Base-by-base conservation (phyloP, 2,888 invertebrate species). In the Torymus aiolomorphi region DNA sequence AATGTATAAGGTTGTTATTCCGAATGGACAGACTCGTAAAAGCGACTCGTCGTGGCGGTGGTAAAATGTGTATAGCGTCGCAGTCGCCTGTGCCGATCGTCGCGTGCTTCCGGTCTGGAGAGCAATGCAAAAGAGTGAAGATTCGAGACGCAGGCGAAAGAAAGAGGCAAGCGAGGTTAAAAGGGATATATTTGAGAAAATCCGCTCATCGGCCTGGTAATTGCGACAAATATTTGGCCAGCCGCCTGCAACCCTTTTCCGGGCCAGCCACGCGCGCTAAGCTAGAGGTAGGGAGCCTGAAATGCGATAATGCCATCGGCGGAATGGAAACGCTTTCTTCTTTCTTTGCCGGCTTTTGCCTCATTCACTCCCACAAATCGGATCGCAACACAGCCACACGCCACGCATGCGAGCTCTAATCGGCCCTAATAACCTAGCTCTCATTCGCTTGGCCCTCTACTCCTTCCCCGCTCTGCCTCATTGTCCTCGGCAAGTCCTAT, bases 161-260 rank as follows among this genome's bases (percentile, higher is more conserved):
- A 14, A 71, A 5, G 18, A 42, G 51, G 61, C 3, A 14, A 49
- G 52, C 31, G 16, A 1, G 8, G 24, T n/a, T n/a, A 57, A 69
- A 69, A 42, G 31, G 57, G 57, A 69, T 63, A 54, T 54, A 63
- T 56, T 66, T 63, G 13, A 62, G 71, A 76, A 77, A 78, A 77
- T 76, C 77, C 24, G 69, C 73, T 74, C 65, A 52, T 52, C 66
- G 56, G 4, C 12, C 80, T 80, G 86, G 87, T 88, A 89, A 90
- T 90, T 90, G 88, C 86, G 87, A 89, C 88, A 89, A 90, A 90
- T 90, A 90, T 90, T 90, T 90, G 86, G 84, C 88, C 89, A 89
- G 90, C 89, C 89, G 24, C n/a, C 61, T 11, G 73, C 85, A 88
- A 89, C 88, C 89, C 89, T 89, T 90, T 86, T 85, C 82, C 84